Percentiles rank a stretch among this genome's conserved stretches.
Conservation (phyloP, 2,797 vertebrate genomes). For the Halcyon badia region DNA sequence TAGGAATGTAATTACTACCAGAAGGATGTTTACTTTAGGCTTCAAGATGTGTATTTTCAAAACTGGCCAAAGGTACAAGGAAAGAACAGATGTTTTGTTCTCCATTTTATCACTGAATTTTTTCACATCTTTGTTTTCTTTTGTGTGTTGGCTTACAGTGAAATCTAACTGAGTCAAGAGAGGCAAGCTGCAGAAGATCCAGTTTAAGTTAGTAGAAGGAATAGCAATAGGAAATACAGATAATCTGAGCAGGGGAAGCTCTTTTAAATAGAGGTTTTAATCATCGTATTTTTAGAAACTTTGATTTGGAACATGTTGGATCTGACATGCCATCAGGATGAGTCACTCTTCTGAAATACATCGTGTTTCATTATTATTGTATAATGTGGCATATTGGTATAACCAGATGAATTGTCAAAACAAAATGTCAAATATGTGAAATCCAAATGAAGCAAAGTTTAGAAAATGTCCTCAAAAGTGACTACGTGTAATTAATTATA, state of each 20-base stretch:
- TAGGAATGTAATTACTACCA: background rate
- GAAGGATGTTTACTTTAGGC: background rate
- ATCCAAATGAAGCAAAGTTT: constrained; percentile 63
- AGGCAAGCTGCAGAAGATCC: background rate
- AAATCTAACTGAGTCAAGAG: background rate
- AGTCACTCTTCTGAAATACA: constrained; percentile 54
- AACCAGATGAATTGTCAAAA: constrained; percentile 70
- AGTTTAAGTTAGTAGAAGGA: constrained; percentile 8
- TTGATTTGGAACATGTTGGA: constrained; percentile 44
- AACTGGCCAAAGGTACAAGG: background rate
- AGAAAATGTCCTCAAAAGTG: constrained; percentile 37
- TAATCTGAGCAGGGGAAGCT: background rate
- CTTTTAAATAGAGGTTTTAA: constrained; percentile 8
- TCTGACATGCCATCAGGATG: constrained; percentile 61
- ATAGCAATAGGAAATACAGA: background rate
- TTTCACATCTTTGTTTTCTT: background rate
- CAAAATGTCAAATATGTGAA: constrained; percentile 63
- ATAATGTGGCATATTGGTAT: constrained; percentile 69
- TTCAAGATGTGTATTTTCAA: background rate
- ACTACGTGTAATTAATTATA: constrained; percentile 39
- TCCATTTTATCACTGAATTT: background rate
- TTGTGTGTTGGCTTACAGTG: background rate
- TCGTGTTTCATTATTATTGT: constrained; percentile 63
- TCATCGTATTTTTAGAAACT: constrained; percentile 29
- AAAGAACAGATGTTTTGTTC: background rate